A percentile compares a stretch with the other conserved stretches of the same genome.
phyloP scores from a whole-genome alignment of 2,113 vertebrate species.

The Bos javanicus region DNA sequence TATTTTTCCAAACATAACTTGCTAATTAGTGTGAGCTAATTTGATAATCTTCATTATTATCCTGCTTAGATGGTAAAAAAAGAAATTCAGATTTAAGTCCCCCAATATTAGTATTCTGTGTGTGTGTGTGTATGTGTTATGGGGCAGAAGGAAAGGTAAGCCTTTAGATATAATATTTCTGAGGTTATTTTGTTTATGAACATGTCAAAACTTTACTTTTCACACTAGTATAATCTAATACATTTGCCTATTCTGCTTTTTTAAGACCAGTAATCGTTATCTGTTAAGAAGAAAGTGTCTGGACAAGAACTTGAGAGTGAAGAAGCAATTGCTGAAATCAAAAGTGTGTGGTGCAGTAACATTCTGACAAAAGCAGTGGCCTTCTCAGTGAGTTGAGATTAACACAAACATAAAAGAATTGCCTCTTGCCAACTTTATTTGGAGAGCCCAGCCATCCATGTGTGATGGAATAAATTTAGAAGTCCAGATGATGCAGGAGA shows the following conservation, averaged over 20 bases:
- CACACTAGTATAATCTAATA: not conserved
- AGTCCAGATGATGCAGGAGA: slow-evolving; percentile 36
- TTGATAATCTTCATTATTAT: not conserved
- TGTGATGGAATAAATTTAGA: slow-evolving; percentile 3
- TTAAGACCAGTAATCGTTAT: not conserved
- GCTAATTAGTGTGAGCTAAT: not conserved
- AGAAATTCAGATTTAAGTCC: not conserved
- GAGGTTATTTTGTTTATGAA: not conserved
- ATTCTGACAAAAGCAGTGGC: not conserved
- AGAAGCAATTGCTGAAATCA: not conserved
- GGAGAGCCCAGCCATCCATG: slow-evolving; percentile 28
- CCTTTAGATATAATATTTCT: not conserved
- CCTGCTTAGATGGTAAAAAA: not conserved
- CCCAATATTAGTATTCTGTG: not conserved
- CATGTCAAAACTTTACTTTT: not conserved
- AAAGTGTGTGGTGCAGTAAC: not conserved
- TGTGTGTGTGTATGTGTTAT: not conserved
- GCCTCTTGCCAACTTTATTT: slow-evolving; percentile 26
- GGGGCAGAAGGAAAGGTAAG: not conserved
- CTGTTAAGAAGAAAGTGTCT: not conserved
- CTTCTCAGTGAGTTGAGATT: slow-evolving; percentile 4
- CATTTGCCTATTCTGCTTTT: not conserved
- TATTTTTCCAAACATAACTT: not conserved
- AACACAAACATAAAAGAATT: slow-evolving; percentile 39
- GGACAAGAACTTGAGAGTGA: not conserved